A percentile compares a stretch with the other conserved stretches of the same genome.
These are phyloP conservation scores for Tridacna crocea DNA, from an alignment of 2,888 invertebrate species.

Conservation along the genomic window DNA sequence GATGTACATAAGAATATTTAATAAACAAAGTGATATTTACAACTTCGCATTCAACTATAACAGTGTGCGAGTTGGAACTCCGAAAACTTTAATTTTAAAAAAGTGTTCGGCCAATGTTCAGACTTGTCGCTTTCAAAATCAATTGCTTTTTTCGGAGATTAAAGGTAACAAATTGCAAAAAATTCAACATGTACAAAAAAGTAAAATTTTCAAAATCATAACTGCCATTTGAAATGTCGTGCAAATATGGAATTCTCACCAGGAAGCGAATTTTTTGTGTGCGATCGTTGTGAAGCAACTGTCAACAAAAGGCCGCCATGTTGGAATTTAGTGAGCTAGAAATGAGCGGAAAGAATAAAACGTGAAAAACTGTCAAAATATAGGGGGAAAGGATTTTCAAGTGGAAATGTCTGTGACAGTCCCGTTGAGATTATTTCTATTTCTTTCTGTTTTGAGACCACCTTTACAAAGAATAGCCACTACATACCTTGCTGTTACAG, in stretches of 20 bases:
- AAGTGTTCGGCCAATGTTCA: background rate
- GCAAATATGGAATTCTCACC: background rate
- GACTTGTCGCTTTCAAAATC: background rate
- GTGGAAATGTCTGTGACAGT: no score
- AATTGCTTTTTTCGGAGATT: background rate
- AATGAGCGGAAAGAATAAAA: no score
- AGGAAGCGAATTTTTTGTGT: conserved; percentile 2
- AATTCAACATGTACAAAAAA: background rate
- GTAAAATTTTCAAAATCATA: background rate
- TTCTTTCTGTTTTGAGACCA: no score
- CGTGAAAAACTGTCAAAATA: background rate
- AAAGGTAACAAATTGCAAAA: background rate
- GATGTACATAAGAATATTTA: no score
- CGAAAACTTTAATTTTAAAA: no score
- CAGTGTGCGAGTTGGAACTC: no score
- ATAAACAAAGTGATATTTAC: no score
- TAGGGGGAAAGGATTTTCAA: conserved; percentile 11
- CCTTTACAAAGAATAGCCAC: no score
- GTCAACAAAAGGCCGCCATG: conserved; percentile 63
- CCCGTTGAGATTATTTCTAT: no score
- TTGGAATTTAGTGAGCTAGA: conserved; percentile 30
- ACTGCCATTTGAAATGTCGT: background rate
- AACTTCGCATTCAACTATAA: no score
- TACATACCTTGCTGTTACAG: no score
- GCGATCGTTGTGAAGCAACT: conserved; percentile 40